Evolutionary conservation across 2,797 vertebrate genomes (phyloP).

Genomic region (Centropyge bicolor): DNA sequence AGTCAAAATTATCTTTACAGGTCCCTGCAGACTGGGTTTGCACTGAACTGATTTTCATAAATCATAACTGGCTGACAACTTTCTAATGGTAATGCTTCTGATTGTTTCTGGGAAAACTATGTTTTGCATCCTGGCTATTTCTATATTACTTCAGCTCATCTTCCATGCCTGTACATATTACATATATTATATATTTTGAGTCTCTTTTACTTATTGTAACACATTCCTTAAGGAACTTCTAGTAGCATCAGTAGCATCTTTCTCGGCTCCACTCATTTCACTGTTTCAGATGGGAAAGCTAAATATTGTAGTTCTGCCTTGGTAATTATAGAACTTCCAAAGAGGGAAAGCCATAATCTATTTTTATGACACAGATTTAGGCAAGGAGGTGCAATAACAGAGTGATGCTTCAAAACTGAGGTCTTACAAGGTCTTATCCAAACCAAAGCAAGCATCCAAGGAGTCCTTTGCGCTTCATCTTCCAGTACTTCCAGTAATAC

Average conservation of each 20-base stretch:
- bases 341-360: constrained; percentile 5
- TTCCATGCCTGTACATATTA: background rate
- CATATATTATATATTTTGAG: background rate
- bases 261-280: background rate
- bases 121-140: background rate
- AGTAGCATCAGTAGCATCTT: background rate
- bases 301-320: constrained; percentile 15
- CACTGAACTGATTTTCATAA: constrained; percentile 32
- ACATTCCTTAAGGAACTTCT: background rate
- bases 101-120: background rate
- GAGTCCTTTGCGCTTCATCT: background rate
- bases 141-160: background rate
- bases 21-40: constrained; percentile 23
- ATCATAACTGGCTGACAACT: background rate
- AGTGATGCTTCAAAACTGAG: constrained; percentile 7
- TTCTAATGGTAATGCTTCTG: background rate
- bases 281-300: background rate
- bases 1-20: constrained; percentile 32
- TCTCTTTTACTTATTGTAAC: background rate
- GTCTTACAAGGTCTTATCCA: background rate
- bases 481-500: constrained; percentile 29
- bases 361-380: constrained; percentile 31
- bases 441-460: background rate
- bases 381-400: constrained; percentile 1
- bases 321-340: constrained; percentile 16